A percentile compares a stretch with the other conserved stretches of the same genome.
Conservation (phyloP, 2,888 invertebrate genomes). For the Drosophila cognata region DNA sequence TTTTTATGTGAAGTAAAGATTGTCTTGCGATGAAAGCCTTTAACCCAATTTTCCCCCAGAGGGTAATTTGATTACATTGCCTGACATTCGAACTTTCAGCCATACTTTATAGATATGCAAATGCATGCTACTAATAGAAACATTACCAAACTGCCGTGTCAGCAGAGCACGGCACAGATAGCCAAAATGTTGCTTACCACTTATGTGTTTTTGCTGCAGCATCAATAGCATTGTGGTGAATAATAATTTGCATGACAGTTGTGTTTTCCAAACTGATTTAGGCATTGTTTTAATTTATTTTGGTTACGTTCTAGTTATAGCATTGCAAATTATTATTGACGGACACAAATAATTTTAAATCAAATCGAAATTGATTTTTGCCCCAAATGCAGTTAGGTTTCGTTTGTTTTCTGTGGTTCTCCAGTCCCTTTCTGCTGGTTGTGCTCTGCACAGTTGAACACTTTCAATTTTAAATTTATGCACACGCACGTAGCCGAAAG, state of each 20-base stretch:
- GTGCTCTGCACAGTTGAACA: slow-evolving; percentile 56
- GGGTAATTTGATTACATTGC: neutral
- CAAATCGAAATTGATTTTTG: slow-evolving; percentile 51
- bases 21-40: neutral
- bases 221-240: slow-evolving; percentile 56
- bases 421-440: slow-evolving; percentile 11
- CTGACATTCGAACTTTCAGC: neutral
- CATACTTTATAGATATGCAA: neutral
- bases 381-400: neutral
- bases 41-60: neutral
- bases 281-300: slow-evolving; percentile 51
- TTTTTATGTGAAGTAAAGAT: neutral
- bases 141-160: slow-evolving; percentile 10
- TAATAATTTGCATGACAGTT: slow-evolving; percentile 60
- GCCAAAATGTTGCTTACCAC: slow-evolving; percentile 54
- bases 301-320: slow-evolving; percentile 10
- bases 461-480: slow-evolving; percentile 48
- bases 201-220: slow-evolving; percentile 48
- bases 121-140: slow-evolving; percentile 6
- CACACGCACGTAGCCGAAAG: slow-evolving; percentile 13
- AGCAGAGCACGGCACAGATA: neutral
- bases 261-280: slow-evolving; percentile 38
- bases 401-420: slow-evolving; percentile 15
- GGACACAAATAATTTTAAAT: slow-evolving; percentile 5
- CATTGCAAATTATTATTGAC: slow-evolving; percentile 40